Percentiles rank a stretch among this genome's conserved stretches.
Conservation (phyloP, 2,113 vertebrate genomes). For the Oxyruncus cristatus region DNA sequence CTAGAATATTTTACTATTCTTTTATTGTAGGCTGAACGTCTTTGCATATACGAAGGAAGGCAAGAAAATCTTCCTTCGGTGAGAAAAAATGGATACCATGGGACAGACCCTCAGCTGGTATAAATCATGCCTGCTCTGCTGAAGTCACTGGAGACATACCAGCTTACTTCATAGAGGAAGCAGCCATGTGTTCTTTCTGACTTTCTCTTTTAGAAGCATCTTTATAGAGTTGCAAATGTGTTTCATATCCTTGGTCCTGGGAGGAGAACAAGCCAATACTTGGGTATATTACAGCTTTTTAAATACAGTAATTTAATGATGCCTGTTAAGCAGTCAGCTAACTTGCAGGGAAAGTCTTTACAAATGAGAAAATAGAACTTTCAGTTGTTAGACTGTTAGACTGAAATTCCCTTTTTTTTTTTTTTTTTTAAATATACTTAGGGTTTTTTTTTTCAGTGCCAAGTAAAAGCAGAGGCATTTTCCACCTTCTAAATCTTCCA, state of each 20-base stretch:
- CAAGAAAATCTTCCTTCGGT: neutral
- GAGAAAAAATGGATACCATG: neutral
- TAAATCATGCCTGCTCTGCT: neutral
- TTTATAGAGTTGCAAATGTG: constrained; percentile 36
- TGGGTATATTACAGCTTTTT: constrained; percentile 1
- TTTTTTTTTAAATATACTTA: neutral
- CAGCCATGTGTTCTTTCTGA: neutral
- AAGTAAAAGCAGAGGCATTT: constrained; percentile 35
- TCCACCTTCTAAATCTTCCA: constrained; percentile 26
- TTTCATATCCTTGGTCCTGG: constrained; percentile 50
- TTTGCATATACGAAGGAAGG: neutral
- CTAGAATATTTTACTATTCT: neutral
- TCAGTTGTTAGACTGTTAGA: neutral
- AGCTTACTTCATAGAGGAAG: constrained; percentile 18
- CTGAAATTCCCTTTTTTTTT: neutral
- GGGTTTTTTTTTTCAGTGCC: neutral
- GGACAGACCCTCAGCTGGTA: neutral
- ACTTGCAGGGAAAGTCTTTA: neutral
- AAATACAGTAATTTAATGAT: constrained; percentile 20
- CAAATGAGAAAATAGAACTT: constrained; percentile 40
- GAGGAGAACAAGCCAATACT: constrained; percentile 9
- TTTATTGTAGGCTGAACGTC: neutral
- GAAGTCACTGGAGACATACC: neutral
- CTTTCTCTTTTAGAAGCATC: constrained; percentile 28
- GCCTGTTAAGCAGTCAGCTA: constrained; percentile 5